Evolutionary conservation across 2,888 invertebrate genomes (phyloP).

Genomic region (Pollenia angustigena): DNA sequence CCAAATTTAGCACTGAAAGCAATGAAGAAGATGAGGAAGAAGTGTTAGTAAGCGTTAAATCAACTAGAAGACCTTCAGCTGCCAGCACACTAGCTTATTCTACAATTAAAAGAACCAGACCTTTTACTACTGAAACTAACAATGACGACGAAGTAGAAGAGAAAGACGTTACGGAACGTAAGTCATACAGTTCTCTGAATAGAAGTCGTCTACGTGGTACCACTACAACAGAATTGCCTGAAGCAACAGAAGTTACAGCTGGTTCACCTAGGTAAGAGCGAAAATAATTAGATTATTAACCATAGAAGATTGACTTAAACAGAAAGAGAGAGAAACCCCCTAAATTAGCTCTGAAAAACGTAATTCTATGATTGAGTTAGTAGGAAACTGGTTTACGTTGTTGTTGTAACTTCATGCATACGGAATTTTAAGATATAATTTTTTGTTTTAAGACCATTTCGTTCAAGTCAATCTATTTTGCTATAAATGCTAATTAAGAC

Average conservation of each 20-base stretch:
- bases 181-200: slow-evolving; percentile 79
- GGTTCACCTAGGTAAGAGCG: slow-evolving; percentile 77
- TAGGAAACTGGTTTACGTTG: no score
- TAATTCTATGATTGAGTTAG: no score
- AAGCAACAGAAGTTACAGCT: slow-evolving; percentile 58
- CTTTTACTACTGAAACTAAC: slow-evolving; percentile 83
- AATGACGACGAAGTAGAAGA: slow-evolving; percentile 65
- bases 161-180: slow-evolving; percentile 73
- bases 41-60: slow-evolving; percentile 60
- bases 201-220: slow-evolving; percentile 77
- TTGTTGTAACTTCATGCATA: no score
- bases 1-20: slow-evolving; percentile 72
- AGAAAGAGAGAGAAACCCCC: no score
- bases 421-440: neutral
- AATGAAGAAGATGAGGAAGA: slow-evolving; percentile 64
- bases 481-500: no score
- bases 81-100: slow-evolving; percentile 87
- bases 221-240: slow-evolving; percentile 71
- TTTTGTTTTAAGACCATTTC: neutral
- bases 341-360: neutral
- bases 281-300: no score
- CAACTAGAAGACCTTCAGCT: slow-evolving; percentile 75
- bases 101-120: slow-evolving; percentile 88
- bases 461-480: no score
- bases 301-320: no score